Evolutionary conservation across 1,140 invertebrate species (phyloP).

Genomic region (Papilio aristodemus): DNA sequence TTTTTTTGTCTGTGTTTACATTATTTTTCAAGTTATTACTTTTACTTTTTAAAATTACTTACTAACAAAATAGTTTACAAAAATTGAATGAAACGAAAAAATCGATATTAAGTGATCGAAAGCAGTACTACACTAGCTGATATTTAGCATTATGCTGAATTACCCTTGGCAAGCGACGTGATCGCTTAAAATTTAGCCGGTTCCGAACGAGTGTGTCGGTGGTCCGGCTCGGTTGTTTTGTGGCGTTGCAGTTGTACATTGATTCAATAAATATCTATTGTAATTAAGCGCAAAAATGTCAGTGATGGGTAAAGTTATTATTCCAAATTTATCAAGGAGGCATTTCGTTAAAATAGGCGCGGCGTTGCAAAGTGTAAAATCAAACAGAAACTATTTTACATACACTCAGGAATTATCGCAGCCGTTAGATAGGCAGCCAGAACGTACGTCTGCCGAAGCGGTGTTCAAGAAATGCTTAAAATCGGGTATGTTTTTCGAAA

Average conservation of each 20-base stretch:
- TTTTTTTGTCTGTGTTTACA: too few relatives aligned
- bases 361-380: slow-evolving; percentile 56
- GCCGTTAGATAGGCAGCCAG: slow-evolving; percentile 77
- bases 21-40: too few relatives aligned
- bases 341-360: slow-evolving; percentile 60
- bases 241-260: too few relatives aligned
- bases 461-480: slow-evolving; percentile 80
- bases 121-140: not conserved
- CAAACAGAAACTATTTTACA: slow-evolving; percentile 78
- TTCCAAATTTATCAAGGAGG: slow-evolving; percentile 56
- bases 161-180: not conserved
- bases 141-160: too few relatives aligned
- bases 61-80: too few relatives aligned
- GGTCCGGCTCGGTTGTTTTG: too few relatives aligned
- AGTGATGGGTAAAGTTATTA: slow-evolving; percentile 62
- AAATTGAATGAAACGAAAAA: too few relatives aligned
- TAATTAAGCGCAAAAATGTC: too few relatives aligned
- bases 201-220: not conserved
- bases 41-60: too few relatives aligned
- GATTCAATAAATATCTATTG: too few relatives aligned
- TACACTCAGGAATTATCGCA: slow-evolving; percentile 80
- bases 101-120: not conserved
- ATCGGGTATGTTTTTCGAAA: slow-evolving; percentile 70
- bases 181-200: slow-evolving; percentile 3
- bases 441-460: slow-evolving; percentile 75